Evolutionary conservation across 2,888 invertebrate species (phyloP), one percentile per base, ranked within the genome.

Genomic region (Phengaris arion): DNA sequence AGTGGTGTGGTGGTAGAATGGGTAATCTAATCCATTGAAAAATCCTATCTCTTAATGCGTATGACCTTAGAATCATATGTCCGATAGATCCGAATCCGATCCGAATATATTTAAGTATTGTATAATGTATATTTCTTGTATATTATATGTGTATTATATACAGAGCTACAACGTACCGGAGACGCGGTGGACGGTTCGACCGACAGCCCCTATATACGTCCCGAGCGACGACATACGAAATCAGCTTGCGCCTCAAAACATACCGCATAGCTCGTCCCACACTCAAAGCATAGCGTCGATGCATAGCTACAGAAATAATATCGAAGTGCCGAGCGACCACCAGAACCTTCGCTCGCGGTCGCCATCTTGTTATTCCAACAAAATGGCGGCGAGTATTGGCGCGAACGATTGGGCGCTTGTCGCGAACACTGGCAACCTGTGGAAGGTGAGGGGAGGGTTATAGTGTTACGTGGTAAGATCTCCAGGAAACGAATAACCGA

Each of bases 371-470:
- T 94, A 92, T 77, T 93, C 93, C 0, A 93, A 93, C 86, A 94
- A 94, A 79, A 93, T 94, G 94, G 90, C 92, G 82, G 89, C 92
- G 78, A 90, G 92, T 78, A 88, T 90, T 86, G 92, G 92, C 87
- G 88, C 88, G 80, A 92, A 92, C 87, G 94, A 93, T 81, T 94
- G 94, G 94, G 90, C 92, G 81, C 85, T 91, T 79, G 88, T 92
- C 86, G 89, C 91, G 83, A 92, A 91, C 80, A 86, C 89, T 76
- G 86, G 83, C 79, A 89, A 85, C 83, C 87, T 90, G 77, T 94
- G 94, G 94, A 94, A 94, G 94, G 94, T 94, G 94, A 94, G 94
- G 93, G 93, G 91, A 87, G 90, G 92, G 93, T 84, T 79, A 80
- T 87, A 85, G 85, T 83, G 79, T 82, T 81, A 79, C 82, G 86